Base-by-base conservation (phyloP, 2,113 vertebrate genomes). In the Elaphurus davidianus region DNA sequence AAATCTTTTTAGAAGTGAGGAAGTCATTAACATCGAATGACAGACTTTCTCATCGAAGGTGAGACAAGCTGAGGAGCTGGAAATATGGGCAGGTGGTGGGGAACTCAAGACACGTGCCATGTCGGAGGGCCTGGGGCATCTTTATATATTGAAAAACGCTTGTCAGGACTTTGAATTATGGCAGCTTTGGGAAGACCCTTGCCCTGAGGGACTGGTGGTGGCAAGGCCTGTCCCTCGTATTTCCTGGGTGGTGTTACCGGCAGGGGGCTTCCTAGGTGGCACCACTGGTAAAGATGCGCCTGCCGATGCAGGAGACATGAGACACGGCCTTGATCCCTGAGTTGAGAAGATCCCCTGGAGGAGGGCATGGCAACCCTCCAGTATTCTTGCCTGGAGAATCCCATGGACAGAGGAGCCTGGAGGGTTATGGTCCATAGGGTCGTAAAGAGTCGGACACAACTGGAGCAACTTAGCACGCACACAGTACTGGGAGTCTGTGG, bases 401-500 rank as follows among this genome's bases (percentile, higher is more conserved):
- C 40, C 71, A 43, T 23, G 71, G 71, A 43, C 40, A 43, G 40
- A 43, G 71, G 36, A 76, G 40, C 21, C 40, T 76, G 40, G 40
- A 25, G 12, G 40, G 21, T 14, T 27, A 76, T 43, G 23, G 40
- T 25, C 40, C 40, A 43, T 27, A 76, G 71, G 36, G 40, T 76
- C 11, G 6, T 40, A 76, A 43, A 74, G 36, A 76, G 40, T 43
- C 3, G 0, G 71, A 76, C 36, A 43, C 1, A 0, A 27, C 21
- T 30, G 60, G 33, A 62, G 60, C 28, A 6, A 30, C 28, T 40
- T 40, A 74, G 71, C 11, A 25, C 10, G 12, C 71, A 27, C 40
- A 0, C 1, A 1, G n/a, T 25, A 27, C 2, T 10, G 16, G 47
- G 50, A 74, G 23, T 36, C 19, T 1, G 2, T 5, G 10, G 25